Evolutionary conservation across 2,113 vertebrate genomes (phyloP).

Genomic region (Eonycteris spelaea): DNA sequence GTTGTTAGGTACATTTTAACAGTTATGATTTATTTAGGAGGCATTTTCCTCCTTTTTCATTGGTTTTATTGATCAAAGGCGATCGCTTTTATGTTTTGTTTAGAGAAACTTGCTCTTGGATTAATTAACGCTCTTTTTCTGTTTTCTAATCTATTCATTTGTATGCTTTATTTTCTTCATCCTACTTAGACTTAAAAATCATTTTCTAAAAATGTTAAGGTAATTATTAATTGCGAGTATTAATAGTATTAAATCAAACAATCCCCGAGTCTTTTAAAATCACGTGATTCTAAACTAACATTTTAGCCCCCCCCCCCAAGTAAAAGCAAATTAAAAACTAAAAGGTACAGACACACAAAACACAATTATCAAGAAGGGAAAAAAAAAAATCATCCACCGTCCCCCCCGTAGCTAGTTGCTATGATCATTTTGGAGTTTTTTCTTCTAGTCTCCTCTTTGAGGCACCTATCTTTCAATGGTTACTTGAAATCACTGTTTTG

Average conservation of each 20-base stretch:
- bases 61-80: conserved; percentile 10
- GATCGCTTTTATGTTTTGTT: neutral
- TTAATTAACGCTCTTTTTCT: neutral
- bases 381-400: neutral
- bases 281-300: neutral
- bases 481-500: neutral
- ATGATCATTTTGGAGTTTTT: neutral
- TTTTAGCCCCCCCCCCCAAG: neutral
- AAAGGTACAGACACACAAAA: neutral
- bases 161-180: conserved; percentile 36
- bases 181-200: neutral
- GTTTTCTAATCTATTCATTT: conserved; percentile 1
- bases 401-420: neutral
- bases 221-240: neutral
- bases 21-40: neutral
- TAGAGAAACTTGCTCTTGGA: neutral
- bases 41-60: neutral
- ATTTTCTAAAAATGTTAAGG: conserved; percentile 1
- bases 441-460: neutral
- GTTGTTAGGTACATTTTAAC: neutral
- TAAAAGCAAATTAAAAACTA: neutral
- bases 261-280: neutral
- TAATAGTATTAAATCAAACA: neutral
- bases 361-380: neutral
- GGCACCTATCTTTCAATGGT: neutral